phyloP scores from a whole-genome alignment of 2,888 invertebrate species.

The Harpagoxenus sublaevis region DNA sequence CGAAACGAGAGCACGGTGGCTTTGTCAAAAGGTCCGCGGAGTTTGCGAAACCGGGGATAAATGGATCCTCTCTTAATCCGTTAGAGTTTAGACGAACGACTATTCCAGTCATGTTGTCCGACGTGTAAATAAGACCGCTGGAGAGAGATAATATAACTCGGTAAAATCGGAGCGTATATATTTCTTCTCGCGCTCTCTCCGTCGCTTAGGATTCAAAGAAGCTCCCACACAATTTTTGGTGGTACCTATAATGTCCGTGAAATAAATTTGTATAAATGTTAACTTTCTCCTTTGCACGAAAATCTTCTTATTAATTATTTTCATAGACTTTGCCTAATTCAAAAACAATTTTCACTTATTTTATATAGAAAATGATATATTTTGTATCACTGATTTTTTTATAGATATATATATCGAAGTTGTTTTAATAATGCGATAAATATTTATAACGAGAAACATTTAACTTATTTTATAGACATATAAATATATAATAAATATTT shows the following conservation, averaged over 20 bases:
- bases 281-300: background rate
- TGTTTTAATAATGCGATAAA: background rate
- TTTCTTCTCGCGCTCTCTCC: background rate
- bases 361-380: background rate
- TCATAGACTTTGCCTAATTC: background rate
- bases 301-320: background rate
- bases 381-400: background rate
- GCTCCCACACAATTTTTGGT: background rate
- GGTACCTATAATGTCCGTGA: background rate
- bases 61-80: slow-evolving; percentile 15
- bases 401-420: background rate
- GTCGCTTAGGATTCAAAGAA: background rate
- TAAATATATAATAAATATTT: background rate
- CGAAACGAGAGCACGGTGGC: slow-evolving; percentile 15
- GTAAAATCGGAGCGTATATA: background rate
- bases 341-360: background rate
- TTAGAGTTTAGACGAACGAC: background rate
- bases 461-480: background rate
- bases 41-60: background rate
- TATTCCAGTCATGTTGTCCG: slow-evolving; percentile 10
- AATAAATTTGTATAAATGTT: background rate
- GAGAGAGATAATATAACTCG: background rate
- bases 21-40: slow-evolving; percentile 5
- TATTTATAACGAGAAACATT: background rate
- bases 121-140: background rate